phyloP scores from a whole-genome alignment of 1,140 invertebrate species.

The Episyrphus balteatus region DNA sequence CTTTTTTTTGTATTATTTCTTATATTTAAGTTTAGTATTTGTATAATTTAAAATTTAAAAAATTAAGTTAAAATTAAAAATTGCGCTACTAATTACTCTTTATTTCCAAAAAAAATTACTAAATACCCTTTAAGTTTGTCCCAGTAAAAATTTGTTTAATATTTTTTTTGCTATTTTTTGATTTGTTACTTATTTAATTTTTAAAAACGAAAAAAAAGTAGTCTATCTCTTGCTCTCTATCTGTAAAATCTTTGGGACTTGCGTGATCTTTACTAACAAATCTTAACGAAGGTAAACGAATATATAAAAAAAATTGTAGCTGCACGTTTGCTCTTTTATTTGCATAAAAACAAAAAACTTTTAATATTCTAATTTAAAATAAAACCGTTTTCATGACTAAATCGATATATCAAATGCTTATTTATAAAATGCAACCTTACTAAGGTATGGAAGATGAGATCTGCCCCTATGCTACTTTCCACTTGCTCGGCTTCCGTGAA shows the following conservation, averaged over 20 bases:
- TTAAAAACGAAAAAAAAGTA: too few species aligned
- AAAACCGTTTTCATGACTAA: too few species aligned
- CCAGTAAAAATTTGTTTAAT: too few species aligned
- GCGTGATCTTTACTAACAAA: too few species aligned
- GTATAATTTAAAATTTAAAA: slow-evolving; percentile 1
- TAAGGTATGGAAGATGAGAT: slow-evolving; percentile 90
- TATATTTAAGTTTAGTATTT: neutral
- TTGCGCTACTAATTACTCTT: neutral
- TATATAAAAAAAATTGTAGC: neutral
- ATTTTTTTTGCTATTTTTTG: too few species aligned
- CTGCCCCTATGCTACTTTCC: slow-evolving; percentile 89
- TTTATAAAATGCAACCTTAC: neutral
- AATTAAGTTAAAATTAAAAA: neutral
- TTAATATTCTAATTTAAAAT: neutral
- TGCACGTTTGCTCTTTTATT: neutral
- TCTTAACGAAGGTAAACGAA: too few species aligned
- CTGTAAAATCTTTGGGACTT: too few species aligned
- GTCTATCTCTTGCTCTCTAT: too few species aligned
- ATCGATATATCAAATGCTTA: neutral
- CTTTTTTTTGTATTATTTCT: slow-evolving; percentile 1
- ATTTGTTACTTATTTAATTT: too few species aligned
- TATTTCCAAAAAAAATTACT: neutral
- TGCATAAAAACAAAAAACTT: neutral
- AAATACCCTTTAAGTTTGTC: neutral
- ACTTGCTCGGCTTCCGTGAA: slow-evolving; percentile 84